Evolutionary conservation across 2,113 vertebrate species (phyloP).

Genomic region (Oenanthe oenanthe): DNA sequence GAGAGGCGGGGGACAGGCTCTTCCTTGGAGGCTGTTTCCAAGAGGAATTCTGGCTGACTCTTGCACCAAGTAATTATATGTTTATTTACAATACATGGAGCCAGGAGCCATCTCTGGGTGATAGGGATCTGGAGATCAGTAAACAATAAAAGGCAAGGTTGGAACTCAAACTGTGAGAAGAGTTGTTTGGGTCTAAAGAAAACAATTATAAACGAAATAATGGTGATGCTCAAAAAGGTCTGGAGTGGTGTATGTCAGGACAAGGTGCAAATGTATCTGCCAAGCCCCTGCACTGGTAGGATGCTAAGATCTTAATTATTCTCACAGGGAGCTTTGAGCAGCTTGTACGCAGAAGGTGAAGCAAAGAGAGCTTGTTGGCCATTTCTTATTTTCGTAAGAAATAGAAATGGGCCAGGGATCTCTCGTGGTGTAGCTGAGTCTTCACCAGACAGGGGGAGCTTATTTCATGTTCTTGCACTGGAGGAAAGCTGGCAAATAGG

Average conservation of each 20-base stretch:
- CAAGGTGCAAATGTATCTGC: background rate
- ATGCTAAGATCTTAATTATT: background rate
- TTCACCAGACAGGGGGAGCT: background rate
- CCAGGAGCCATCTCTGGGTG: background rate
- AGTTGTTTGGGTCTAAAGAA: constrained; percentile 17
- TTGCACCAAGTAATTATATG: background rate
- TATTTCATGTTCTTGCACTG: background rate
- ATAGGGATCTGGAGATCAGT: constrained; percentile 17
- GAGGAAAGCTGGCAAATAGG: background rate
- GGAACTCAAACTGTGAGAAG: background rate
- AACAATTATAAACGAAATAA: background rate
- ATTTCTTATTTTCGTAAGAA: background rate
- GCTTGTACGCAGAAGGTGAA: background rate
- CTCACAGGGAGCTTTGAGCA: background rate
- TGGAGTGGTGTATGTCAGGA: background rate
- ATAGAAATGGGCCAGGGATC: background rate
- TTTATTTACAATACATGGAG: constrained; percentile 31
- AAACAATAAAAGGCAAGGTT: constrained; percentile 22
- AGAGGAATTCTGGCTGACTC: background rate
- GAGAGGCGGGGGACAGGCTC: background rate
- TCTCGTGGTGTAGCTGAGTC: background rate
- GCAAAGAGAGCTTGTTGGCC: background rate
- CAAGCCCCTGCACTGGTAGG: background rate
- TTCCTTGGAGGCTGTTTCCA: background rate
- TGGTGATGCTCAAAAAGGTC: background rate